Percentiles rank a stretch among this genome's conserved stretches.
These are phyloP conservation scores for Colossoma macropomum DNA, from an alignment of 2,113 vertebrate species.

Conservation along the genomic window DNA sequence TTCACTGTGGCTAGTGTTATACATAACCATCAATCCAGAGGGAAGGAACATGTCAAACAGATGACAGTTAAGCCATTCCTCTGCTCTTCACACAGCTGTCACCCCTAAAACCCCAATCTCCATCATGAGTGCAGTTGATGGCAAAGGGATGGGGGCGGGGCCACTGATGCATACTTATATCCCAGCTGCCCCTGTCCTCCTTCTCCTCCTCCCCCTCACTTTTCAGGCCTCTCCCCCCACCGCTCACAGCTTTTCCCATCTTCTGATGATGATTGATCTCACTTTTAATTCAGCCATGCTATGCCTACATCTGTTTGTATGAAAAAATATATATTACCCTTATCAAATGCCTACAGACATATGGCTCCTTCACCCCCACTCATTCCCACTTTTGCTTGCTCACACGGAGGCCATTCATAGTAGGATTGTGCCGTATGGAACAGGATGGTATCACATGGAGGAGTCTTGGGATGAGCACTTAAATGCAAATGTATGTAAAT, in stretches of 20 bases:
- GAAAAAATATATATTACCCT: constrained; percentile 38
- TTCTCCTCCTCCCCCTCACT: background rate
- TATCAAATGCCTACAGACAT: constrained; percentile 55
- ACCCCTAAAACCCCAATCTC: constrained; percentile 6
- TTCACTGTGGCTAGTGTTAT: background rate
- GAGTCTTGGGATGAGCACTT: constrained; percentile 14
- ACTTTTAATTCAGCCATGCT: constrained; percentile 43
- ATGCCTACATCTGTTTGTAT: constrained; percentile 44
- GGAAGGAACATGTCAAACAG: constrained; percentile 15
- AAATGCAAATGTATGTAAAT: constrained; percentile 57
- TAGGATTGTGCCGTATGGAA: background rate
- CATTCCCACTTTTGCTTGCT: background rate
- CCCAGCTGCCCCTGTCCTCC: constrained; percentile 18
- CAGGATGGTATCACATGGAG: background rate
- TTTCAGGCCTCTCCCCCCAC: background rate
- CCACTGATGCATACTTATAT: constrained; percentile 40
- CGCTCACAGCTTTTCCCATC: background rate
- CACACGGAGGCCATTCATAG: background rate
- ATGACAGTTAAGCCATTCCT: constrained; percentile 5
- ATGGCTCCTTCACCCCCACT: background rate
- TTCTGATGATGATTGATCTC: constrained; percentile 48
- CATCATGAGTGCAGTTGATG: constrained; percentile 18
- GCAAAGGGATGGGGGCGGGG: background rate
- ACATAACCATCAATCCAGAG: background rate
- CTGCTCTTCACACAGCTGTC: background rate